Percentiles rank a stretch among this genome's conserved stretches.
Conservation (phyloP, 92 coral and sea anemone genomes). For the Palythoa grandiflora region DNA sequence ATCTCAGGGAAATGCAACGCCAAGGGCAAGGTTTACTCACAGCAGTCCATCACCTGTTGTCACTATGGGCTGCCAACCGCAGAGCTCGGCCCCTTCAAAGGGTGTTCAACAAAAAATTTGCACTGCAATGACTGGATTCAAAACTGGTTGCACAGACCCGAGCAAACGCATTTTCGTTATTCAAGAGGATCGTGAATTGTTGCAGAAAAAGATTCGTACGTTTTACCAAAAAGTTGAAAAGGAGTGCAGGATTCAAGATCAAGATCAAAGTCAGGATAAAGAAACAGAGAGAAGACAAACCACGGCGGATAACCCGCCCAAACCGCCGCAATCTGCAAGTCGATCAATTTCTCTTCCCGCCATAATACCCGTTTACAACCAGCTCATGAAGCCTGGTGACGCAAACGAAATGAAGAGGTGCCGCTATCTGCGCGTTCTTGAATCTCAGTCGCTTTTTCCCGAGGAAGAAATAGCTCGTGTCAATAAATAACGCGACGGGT, state of each 20-base stretch:
- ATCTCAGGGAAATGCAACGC: not conserved
- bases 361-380: conserved; percentile 8
- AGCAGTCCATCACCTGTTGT: not conserved
- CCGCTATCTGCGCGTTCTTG: conserved; percentile 13
- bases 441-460: not conserved
- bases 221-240: conserved; percentile 22
- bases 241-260: not conserved
- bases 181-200: conserved; percentile 18
- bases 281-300: not conserved
- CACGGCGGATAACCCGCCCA: not conserved
- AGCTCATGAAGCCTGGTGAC: not conserved
- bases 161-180: not conserved
- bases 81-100: not conserved
- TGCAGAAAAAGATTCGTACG: conserved; percentile 27
- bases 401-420: not conserved
- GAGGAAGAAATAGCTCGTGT: not conserved
- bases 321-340: not conserved
- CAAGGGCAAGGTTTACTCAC: not conserved
- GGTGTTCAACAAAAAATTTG: not conserved
- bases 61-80: not conserved
- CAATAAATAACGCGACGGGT: no score
- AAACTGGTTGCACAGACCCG: not conserved
- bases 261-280: not conserved
- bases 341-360: conserved; percentile 35
- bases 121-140: not conserved